Percentiles rank a stretch among this genome's conserved stretches.
phyloP scores from a whole-genome alignment of 30 jellyfish, hydroid and myxozoan species.

The Mastigias papua region DNA sequence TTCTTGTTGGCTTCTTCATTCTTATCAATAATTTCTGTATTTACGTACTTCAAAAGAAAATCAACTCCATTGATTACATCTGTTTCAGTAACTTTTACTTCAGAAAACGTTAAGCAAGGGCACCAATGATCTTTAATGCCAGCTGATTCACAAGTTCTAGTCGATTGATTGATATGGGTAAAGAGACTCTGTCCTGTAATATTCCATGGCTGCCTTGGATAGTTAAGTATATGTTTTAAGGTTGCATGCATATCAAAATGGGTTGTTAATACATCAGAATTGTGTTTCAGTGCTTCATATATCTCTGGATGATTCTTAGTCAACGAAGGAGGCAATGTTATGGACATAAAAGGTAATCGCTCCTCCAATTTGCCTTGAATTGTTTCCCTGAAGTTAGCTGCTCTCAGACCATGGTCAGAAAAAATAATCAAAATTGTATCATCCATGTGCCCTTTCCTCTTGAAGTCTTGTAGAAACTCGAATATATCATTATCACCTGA shows the following conservation, averaged over 20 bases:
- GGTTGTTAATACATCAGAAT: conserved; percentile 48
- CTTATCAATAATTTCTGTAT: neutral
- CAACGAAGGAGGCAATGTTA: conserved; percentile 63
- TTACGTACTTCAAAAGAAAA: conserved; percentile 8
- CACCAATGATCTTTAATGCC: conserved; percentile 89
- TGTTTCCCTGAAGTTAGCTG: conserved; percentile 13
- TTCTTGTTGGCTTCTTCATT: neutral
- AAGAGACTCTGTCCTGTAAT: conserved; percentile 78
- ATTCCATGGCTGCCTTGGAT: conserved; percentile 31
- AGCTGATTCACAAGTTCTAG: conserved; percentile 73
- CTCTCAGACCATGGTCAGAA: conserved; percentile 78
- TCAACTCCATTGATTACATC: neutral
- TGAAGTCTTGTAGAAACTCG: conserved; percentile 25
- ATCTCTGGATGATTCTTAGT: conserved; percentile 14
- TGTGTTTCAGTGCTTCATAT: neutral
- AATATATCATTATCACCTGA: conserved; percentile 45
- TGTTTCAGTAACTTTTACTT: neutral
- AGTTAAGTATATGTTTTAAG: conserved; percentile 46
- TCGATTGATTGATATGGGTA: conserved; percentile 42
- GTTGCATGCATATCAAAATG: conserved; percentile 79
- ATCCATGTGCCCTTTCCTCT: conserved; percentile 29
- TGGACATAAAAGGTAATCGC: conserved; percentile 67
- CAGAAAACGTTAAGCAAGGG: conserved; percentile 62
- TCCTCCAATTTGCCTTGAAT: conserved; percentile 73
- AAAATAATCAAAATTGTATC: conserved; percentile 53